These are phyloP conservation scores for Mycetomoellerius zeteki DNA, from an alignment of 1,140 invertebrate genomes.

Conservation along the genomic window DNA sequence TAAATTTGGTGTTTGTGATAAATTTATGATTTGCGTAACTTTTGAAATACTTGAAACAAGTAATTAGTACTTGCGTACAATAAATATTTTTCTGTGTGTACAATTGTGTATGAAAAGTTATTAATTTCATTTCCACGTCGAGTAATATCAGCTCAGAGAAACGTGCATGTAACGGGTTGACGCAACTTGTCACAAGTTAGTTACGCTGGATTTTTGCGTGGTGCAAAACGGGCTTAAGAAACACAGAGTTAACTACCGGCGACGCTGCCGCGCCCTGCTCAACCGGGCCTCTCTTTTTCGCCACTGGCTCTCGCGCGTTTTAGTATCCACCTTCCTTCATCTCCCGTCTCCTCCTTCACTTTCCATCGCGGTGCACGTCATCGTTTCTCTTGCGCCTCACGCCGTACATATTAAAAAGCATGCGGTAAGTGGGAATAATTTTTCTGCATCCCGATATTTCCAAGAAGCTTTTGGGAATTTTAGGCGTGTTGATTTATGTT, in stretches of 20 bases:
- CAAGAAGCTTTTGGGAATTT: constrained; percentile 4
- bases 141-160: not conserved
- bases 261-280: constrained; percentile 33
- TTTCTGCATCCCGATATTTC: constrained; percentile 15
- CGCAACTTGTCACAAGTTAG: not conserved
- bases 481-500: not conserved
- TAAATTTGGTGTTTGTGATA: no score
- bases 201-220: constrained; percentile 28
- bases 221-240: constrained; percentile 34
- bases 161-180: not conserved
- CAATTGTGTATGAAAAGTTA: not conserved
- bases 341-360: constrained; percentile 28
- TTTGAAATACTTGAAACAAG: no score
- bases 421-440: constrained; percentile 22
- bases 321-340: constrained; percentile 43
- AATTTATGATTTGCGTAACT: no score
- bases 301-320: constrained; percentile 40
- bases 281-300: constrained; percentile 55
- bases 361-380: not conserved
- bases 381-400: constrained; percentile 3
- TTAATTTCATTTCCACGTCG: not conserved
- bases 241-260: constrained; percentile 19
- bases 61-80: no score
- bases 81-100: no score
- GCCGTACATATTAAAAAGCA: constrained; percentile 42